phyloP scores from a whole-genome alignment of 35 echinoderm and acorn worm species.

The Strongylocentrotus purpuratus region DNA sequence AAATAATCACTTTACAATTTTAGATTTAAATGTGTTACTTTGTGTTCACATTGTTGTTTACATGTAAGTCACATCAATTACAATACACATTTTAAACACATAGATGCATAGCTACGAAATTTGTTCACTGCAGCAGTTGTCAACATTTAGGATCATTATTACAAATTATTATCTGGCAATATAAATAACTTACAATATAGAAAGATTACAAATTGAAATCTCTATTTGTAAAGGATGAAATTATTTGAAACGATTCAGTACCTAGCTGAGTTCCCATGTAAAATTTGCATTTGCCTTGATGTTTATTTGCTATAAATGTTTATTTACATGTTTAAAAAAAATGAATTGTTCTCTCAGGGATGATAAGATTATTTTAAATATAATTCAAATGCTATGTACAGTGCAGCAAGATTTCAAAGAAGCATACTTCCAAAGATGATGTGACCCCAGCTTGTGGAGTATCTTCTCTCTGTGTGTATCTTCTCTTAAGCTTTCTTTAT shows the following conservation, averaged over 20 bases:
- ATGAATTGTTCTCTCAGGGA: not conserved
- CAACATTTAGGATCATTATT: not conserved
- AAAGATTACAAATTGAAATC: not conserved
- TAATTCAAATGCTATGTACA: conserved; percentile 44
- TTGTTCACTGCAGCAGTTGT: not conserved
- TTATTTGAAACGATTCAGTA: not conserved
- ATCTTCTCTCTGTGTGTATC: not conserved
- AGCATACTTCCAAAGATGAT: not conserved
- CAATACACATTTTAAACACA: not conserved
- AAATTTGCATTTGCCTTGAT: no score
- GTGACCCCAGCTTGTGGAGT: not conserved
- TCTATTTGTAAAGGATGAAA: not conserved
- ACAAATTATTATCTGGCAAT: no score
- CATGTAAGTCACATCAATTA: not conserved
- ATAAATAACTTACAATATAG: no score
- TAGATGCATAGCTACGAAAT: not conserved
- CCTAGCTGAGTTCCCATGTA: not conserved
- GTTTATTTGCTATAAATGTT: no score
- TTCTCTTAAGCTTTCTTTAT: conserved; percentile 19
- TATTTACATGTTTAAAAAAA: no score
- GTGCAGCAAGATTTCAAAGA: conserved; percentile 23
- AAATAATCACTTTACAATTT: no score
- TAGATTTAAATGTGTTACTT: no score
- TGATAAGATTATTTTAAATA: conserved; percentile 13
- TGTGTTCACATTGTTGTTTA: not conserved